Base-by-base conservation (phyloP, 2,113 vertebrate genomes). In the Tapirus terrestris region DNA sequence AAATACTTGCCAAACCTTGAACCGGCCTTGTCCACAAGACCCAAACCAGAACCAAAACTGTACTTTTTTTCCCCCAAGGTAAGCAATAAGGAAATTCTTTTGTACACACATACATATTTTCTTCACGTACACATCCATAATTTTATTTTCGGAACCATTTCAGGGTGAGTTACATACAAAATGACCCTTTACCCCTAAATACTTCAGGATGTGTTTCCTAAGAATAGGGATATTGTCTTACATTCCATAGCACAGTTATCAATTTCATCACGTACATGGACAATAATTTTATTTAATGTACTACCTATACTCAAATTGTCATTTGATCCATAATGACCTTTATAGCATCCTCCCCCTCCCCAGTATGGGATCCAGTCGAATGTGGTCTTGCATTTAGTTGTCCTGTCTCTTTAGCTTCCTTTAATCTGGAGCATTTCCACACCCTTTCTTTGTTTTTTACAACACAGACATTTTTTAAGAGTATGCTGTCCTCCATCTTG, bases 21-120 rank as follows among this genome's bases (percentile, higher is more conserved):
- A 48, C 31, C 5, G 8, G 27, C 73, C 23, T 73, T 91, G 82
- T 56, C 68, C 89, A 56, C 16, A 84, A 91, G 48, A 82, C 20
- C 45, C 12, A 67, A 36, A n/a, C 25, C 39, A 87, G 53, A 51
- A 70, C 27, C 33, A 93, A 70, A 60, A 20, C 36, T 81, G 21
- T 31, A 10, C 14, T 23, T 29, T 20, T 72, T 45, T 63, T 5
- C 39, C 14, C 43, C 39, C 21, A 94, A 88, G 25, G 36, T 72
- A 65, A 92, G 45, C 39, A 72, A 58, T 56, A 67, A 91, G n/a
- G 31, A 94, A 88, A 91, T 81, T 73, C 18, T 88, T 94, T 48
- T 33, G 8, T 33, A 25, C 8, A 60, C 0, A 58, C 0, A 33
- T 18, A 10, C 10, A 83, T 48, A 18, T 33, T 68, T 68, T 53